Evolutionary conservation across 2,888 invertebrate genomes (phyloP), one percentile per base, ranked within the genome.

Genomic region (Arenicola marina): DNA sequence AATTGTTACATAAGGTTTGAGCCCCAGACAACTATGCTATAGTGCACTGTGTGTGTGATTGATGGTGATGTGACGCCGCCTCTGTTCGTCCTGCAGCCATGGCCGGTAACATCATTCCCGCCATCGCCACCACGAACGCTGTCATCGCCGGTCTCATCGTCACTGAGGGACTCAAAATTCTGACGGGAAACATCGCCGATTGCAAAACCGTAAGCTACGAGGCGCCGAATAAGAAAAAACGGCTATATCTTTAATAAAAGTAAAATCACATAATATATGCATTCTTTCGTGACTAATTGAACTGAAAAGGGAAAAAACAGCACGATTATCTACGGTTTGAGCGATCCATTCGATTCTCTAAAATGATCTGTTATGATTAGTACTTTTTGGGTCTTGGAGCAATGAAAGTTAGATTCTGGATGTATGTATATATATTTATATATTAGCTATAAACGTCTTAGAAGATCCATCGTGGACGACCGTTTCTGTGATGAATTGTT

Each of bases 91-190:
- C 11, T 71, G 67, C 74, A 85, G 86, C 98, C 1, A 98, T 99
- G 92, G 99, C 99, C 0, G 99, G 99, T 21, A 99, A 99, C 83
- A 99, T 99, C 73, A 96, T 99, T 77, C 99, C 99, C 4, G 99
- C 99, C 0, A 98, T 99, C 78, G 98, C 99, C 4, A 96, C 98
- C 0, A 97, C 98, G 0, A 99, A 99, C 82, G 98, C 99, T 0
- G 92, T 99, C 63, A 92, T 99, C 38, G 96, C 97, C 0, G 99
- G 96, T 0, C 86, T 98, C n/a, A 93, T 96, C 0, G 93, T 97
- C 0, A 86, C 96, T 59, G 91, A 95, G 66, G 91, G 92, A 0
- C 89, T 95, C 72, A 89, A 90, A 59, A 87, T 93, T 4, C 85
- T 98, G 0, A 85, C 86, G 56, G 78, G 76, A 32, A 67, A 74